These are phyloP conservation scores for Sparus aurata DNA, from an alignment of 2,797 vertebrate genomes.

Conservation along the genomic window DNA sequence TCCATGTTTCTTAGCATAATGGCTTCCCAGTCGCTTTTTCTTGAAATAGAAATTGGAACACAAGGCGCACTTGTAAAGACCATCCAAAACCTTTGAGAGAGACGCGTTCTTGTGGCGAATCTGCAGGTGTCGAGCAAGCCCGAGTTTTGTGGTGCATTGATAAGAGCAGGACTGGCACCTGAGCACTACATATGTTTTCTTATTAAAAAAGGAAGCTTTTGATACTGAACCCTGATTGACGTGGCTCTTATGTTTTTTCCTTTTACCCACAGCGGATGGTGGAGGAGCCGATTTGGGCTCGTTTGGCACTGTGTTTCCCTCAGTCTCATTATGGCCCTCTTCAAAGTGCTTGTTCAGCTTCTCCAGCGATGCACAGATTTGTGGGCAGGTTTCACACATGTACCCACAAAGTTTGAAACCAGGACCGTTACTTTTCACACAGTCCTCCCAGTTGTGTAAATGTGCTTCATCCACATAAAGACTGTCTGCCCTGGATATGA, in stretches of 20 bases:
- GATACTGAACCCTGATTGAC: constrained; percentile 17
- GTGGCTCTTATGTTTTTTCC: constrained; percentile 63
- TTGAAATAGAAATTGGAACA: constrained; percentile 87
- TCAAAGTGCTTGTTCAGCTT: constrained; percentile 89
- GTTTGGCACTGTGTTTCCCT: constrained; percentile 49
- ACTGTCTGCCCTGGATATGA: constrained; percentile 84
- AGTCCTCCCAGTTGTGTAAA: constrained; percentile 75
- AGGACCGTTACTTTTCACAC: constrained; percentile 79
- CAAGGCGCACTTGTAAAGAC: constrained; percentile 87
- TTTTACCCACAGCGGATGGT: constrained; percentile 72
- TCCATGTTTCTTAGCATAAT: constrained; percentile 91
- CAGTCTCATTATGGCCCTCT: constrained; percentile 82
- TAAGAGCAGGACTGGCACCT: constrained; percentile 90
- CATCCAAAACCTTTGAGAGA: constrained; percentile 82
- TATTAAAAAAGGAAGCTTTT: constrained; percentile 79
- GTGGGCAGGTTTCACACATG: constrained; percentile 89
- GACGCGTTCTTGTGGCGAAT: constrained; percentile 86
- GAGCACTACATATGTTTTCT: constrained; percentile 82
- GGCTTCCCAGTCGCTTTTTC: constrained; percentile 86
- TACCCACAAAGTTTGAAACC: constrained; percentile 87
- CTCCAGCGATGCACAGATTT: constrained; percentile 84
- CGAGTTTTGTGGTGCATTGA: constrained; percentile 86
- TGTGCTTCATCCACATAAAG: constrained; percentile 85
- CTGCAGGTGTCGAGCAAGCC: constrained; percentile 86
- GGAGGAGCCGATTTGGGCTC: constrained; percentile 75